phyloP scores from a whole-genome alignment of 2,888 invertebrate species.

The Hedychridium roseum region DNA sequence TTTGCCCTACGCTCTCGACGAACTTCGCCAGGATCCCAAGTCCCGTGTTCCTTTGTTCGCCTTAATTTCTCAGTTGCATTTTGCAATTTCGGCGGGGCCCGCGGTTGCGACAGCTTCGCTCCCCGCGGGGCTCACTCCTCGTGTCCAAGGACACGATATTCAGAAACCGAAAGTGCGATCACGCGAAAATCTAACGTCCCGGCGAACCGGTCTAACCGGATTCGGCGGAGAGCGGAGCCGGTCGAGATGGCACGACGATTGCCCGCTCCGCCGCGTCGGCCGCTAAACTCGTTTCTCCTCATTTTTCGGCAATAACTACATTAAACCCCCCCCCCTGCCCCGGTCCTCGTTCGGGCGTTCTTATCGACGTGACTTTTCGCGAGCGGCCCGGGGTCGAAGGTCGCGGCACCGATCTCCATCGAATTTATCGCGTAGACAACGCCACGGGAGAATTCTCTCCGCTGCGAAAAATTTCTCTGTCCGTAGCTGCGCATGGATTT shows the following conservation, averaged over 20 bases:
- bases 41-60: no score
- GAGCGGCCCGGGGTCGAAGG: not conserved
- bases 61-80: no score
- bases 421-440: not conserved
- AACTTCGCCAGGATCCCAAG: no score
- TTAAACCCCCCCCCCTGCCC: conserved; percentile 24
- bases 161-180: conserved; percentile 65
- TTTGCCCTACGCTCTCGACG: no score
- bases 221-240: conserved; percentile 50
- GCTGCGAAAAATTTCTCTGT: no score
- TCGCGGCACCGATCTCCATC: not conserved
- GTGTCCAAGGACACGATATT: conserved; percentile 61
- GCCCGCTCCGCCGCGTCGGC: conserved; percentile 29
- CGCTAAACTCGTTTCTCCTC: conserved; percentile 52
- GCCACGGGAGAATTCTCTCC: no score
- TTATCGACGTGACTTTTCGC: not conserved
- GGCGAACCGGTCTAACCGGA: conserved; percentile 64
- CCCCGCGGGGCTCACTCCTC: conserved; percentile 46
- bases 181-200: conserved; percentile 65
- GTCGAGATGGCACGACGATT: conserved; percentile 50
- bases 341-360: not conserved
- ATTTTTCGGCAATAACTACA: conserved; percentile 52
- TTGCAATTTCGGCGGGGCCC: no score
- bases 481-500: no score
- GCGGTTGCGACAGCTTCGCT: no score